Evolutionary conservation across 2,888 invertebrate genomes (phyloP).

Genomic region (Caenorhabditis afra): DNA sequence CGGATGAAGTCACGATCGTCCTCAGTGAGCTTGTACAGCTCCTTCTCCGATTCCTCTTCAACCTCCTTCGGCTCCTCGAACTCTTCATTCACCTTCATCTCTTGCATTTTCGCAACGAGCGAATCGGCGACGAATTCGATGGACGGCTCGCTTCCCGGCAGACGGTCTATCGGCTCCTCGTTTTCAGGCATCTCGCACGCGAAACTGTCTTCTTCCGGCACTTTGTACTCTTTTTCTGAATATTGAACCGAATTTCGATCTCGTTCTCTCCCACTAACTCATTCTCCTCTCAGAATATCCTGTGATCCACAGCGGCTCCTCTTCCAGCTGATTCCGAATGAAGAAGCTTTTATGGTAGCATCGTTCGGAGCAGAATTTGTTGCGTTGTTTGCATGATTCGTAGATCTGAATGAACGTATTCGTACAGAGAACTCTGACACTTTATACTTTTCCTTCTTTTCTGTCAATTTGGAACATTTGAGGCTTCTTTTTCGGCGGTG

Average conservation of each 20-base stretch:
- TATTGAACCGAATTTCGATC: not conserved
- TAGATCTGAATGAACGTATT: conserved; percentile 49
- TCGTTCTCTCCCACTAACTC: conserved; percentile 29
- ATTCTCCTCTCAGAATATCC: conserved; percentile 50
- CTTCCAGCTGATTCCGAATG: conserved; percentile 61
- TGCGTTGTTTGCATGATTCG: conserved; percentile 60
- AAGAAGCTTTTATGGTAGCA: conserved; percentile 60
- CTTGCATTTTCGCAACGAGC: conserved; percentile 47
- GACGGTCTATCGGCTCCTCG: not conserved
- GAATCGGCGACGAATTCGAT: conserved; percentile 40
- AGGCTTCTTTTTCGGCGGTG: conserved; percentile 23
- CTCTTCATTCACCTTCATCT: conserved; percentile 43
- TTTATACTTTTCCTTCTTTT: conserved; percentile 65
- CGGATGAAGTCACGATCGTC: conserved; percentile 54
- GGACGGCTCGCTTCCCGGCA: not conserved
- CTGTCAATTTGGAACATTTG: conserved; percentile 70
- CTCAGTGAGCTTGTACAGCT: conserved; percentile 36
- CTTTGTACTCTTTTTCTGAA: conserved; percentile 27
- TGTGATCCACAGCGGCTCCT: conserved; percentile 67
- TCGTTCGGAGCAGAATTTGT: conserved; percentile 62
- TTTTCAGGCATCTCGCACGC: conserved; percentile 13
- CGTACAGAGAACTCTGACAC: no score
- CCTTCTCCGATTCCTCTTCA: conserved; percentile 39
- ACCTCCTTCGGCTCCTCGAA: conserved; percentile 11
- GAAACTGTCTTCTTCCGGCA: conserved; percentile 29